Base-by-base conservation (phyloP, 2,888 invertebrate species). In the Mimachlamys varia region DNA sequence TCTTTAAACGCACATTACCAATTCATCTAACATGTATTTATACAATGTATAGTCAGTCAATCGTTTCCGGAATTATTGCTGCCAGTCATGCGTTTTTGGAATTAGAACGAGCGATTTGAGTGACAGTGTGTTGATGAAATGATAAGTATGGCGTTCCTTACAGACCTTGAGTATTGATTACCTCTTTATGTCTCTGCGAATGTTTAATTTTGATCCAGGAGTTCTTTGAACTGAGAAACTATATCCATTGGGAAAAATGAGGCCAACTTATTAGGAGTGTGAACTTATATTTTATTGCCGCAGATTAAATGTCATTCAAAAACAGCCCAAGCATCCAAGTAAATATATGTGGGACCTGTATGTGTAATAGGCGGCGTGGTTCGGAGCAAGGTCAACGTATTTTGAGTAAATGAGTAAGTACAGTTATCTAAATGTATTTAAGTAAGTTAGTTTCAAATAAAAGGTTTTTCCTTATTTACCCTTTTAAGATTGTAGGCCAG, bases 401-500 rank as follows among this genome's bases (percentile, higher is more conserved):
- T 76, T 76, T 76, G 76, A 76, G 76, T 76, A 27, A 76, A 33
- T 76, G 62, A 62, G 62, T 62, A 62, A 27, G 13, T 76, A 33
- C 33, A 33, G 76, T 76, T 76, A 76, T 27, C 76, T 76, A 76
- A 33, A 76, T 76, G 13, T 76, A 27, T 76, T 58, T 76, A 76
- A 76, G 62, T 62, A 17, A 62, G 62, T 62, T 62, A 62, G 76
- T 76, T 1, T 76, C 76, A 33, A 19, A 76, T 33, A 19, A n/a
- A 62, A 62, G 15, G 4, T 27, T 27, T 76, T 76, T 33, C 33
- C 13, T 76, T 76, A 33, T 76, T 76, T 33, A 76, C 33, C 76
- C 76, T 76, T 76, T 76, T 76, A 76, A 76, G 76, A 76, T 76
- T 76, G 76, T 27, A 12, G 33, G 76, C 76, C 76, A 76, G 76